Evolutionary conservation across 2,888 invertebrate genomes (phyloP).

Genomic region (Gastracanthus pulcherrimus): DNA sequence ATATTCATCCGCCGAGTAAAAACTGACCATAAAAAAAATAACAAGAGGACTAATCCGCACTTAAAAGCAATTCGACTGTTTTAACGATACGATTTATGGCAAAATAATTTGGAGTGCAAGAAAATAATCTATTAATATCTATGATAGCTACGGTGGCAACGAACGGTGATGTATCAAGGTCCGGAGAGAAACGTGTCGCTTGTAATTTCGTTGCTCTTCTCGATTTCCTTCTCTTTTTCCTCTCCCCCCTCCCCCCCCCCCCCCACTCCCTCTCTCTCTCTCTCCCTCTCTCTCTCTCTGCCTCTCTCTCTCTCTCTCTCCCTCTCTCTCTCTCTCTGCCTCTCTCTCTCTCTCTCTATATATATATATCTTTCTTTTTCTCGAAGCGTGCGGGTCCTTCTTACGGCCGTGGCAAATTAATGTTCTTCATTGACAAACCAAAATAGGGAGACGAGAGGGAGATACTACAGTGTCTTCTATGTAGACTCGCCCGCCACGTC

Average conservation of each 20-base stretch:
- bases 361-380: constrained; percentile 8
- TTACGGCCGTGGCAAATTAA: constrained; percentile 61
- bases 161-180: constrained; percentile 55
- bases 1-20: neutral
- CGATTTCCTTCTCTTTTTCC: no score
- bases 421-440: constrained; percentile 65
- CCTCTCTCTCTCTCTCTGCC: constrained; percentile 16
- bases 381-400: constrained; percentile 9
- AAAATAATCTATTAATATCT: constrained; percentile 42
- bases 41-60: no score
- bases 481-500: neutral
- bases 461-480: neutral
- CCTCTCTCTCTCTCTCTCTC: constrained; percentile 11
- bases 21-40: neutral
- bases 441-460: constrained; percentile 59
- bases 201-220: constrained; percentile 57
- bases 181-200: constrained; percentile 51
- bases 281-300: no score
- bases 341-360: constrained; percentile 19
- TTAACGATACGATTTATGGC: constrained; percentile 44
- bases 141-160: constrained; percentile 53
- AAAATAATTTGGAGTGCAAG: constrained; percentile 45
- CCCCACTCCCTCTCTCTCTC: constrained; percentile 27
- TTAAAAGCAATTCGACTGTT: neutral
- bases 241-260: neutral